Evolutionary conservation across 2,113 vertebrate genomes (phyloP).

Genomic region (Cyrtonyx montezumae): DNA sequence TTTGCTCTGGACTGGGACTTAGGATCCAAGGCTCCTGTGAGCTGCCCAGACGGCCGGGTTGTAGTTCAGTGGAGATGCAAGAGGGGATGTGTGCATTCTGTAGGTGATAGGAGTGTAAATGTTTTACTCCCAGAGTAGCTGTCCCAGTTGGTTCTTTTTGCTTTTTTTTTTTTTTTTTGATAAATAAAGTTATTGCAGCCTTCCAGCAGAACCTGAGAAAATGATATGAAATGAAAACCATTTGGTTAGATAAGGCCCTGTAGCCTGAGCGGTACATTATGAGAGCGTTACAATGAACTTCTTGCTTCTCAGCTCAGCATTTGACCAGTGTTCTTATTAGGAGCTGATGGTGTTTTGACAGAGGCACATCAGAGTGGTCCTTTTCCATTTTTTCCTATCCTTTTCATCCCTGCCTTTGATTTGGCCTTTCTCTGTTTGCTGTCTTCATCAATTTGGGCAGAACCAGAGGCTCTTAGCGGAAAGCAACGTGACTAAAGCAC

Average conservation of each 20-base stretch:
- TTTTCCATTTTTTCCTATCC: background rate
- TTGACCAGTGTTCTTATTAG: background rate
- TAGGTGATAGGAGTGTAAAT: conserved; percentile 36
- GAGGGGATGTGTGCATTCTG: conserved; percentile 27
- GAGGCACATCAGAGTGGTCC: background rate
- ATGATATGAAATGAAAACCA: conserved; percentile 9
- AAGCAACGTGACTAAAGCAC: background rate
- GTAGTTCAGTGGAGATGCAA: conserved; percentile 31
- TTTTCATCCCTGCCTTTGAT: background rate
- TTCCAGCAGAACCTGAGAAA: conserved; percentile 42
- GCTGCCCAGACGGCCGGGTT: conserved; percentile 37
- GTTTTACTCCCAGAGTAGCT: conserved; percentile 40
- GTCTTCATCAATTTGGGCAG: background rate
- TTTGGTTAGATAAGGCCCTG: conserved; percentile 46
- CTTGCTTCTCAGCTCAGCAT: background rate
- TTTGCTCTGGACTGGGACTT: conserved; percentile 59
- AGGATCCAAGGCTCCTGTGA: conserved; percentile 58
- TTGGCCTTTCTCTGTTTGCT: background rate
- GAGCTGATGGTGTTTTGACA: background rate
- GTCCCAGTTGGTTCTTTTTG: too few relatives aligned
- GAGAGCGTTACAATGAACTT: background rate
- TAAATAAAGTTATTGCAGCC: conserved; percentile 41
- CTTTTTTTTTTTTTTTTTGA: background rate
- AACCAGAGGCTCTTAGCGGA: background rate
- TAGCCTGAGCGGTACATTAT: background rate